These are phyloP conservation scores for Leistus spinibarbis DNA, from an alignment of 2,888 invertebrate species.

Conservation along the genomic window DNA sequence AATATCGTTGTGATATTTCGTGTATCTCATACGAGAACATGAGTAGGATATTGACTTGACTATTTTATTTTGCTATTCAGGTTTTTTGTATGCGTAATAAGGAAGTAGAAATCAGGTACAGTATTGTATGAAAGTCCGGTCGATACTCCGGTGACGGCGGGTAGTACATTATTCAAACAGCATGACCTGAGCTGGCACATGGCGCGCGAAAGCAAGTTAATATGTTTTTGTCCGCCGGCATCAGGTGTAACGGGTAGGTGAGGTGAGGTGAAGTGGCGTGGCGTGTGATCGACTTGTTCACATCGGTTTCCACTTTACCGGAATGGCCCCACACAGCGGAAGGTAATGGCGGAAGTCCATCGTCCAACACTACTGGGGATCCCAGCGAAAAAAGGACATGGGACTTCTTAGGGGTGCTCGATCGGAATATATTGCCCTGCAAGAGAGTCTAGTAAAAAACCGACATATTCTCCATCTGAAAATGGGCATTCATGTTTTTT, in stretches of 20 bases:
- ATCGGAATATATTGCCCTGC: not conserved
- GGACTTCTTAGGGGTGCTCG: not conserved
- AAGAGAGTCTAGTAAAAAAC: not conserved
- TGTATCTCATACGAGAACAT: too few relatives aligned
- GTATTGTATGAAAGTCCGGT: not conserved
- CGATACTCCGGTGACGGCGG: not conserved
- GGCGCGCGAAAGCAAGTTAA: not conserved
- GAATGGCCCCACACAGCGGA: constrained; percentile 41
- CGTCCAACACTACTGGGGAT: not conserved
- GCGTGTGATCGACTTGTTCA: constrained; percentile 22
- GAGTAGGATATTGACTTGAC: too few relatives aligned
- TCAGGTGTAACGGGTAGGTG: not conserved
- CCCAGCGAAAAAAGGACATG: not conserved
- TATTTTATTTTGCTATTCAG: not conserved
- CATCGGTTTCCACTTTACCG: constrained; percentile 42
- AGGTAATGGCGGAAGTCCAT: constrained; percentile 42
- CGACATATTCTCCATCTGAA: not conserved
- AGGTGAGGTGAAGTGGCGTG: constrained; percentile 7
- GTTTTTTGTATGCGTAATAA: not conserved
- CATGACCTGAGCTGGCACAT: constrained; percentile 7
- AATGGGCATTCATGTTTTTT: not conserved
- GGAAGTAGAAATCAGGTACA: not conserved
- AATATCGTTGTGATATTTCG: too few relatives aligned
- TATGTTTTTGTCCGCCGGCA: constrained; percentile 23
- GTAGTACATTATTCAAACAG: constrained; percentile 28